phyloP scores from a whole-genome alignment of 2,113 vertebrate genomes.

The Butorides virescens region DNA sequence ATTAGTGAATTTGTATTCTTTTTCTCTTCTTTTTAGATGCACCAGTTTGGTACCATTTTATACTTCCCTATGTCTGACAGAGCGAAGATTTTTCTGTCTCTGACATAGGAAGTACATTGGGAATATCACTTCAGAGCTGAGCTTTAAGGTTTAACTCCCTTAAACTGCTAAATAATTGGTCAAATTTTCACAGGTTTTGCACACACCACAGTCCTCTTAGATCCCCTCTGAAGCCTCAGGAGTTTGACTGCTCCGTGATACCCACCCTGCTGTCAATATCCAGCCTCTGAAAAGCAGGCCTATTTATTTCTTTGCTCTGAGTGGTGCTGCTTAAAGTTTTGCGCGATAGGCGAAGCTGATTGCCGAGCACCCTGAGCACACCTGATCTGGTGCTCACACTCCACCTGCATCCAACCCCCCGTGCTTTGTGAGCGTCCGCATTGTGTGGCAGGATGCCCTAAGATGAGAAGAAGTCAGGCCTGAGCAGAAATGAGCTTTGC shows the following conservation, averaged over 20 bases:
- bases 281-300: not conserved
- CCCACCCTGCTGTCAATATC: not conserved
- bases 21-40: not conserved
- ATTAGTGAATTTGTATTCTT: not conserved
- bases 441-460: not conserved
- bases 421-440: not conserved
- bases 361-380: rapidly evolving
- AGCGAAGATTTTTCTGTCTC: not conserved
- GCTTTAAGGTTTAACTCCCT: not conserved
- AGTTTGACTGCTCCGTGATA: not conserved
- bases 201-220: not conserved
- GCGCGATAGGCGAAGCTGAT: not conserved
- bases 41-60: not conserved
- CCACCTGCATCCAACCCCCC: not conserved
- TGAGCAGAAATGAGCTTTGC: not conserved
- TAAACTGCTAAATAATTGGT: not conserved
- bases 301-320: not conserved
- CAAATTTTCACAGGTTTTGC: not conserved
- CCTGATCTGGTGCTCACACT: not conserved
- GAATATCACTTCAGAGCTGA: not conserved
- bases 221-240: not conserved
- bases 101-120: not conserved
- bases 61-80: not conserved
- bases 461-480: not conserved
- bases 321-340: not conserved